Evolutionary conservation across 2,888 invertebrate species (phyloP), one percentile per base, ranked within the genome.

Genomic region (Phyto melanocephala): DNA sequence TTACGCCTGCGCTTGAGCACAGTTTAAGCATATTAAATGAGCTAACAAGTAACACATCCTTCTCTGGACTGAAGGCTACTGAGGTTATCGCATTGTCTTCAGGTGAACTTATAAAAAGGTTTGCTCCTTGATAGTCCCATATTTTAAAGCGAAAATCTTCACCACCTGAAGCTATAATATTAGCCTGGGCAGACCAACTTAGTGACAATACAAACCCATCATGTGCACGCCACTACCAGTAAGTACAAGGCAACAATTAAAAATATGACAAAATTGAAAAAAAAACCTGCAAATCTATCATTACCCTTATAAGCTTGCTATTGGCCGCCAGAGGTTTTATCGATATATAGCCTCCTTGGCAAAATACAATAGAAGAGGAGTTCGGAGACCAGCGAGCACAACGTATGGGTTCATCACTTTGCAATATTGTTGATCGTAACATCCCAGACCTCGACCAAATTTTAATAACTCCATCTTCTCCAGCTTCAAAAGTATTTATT

Each of bases 381-480:
- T 94, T 94, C 0, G 95, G 95, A 65, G 95, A 94, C 96, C 98
- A 99, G 47, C 95, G 94, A 2, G 97, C 95, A 71, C 95, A 94
- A 87, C 97, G 96, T 76, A 98, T 95, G 0, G 98, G 95, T 87
- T 95, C 95, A 74, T 95, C 96, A 84, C 94, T 94, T 85, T 96
- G 95, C 54, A 97, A 94, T 1, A 98, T 94, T 1, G 96, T 96
- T 0, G 98, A 98, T 1, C 99, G 93, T 13, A 99, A 92, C 93
- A 98, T 95, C 13, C 99, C 99, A 87, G 96, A 97, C 56, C 98
- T 93, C 0, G 99, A 99, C 99, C 99, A 99, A 80, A 99, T 95
- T 92, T 99, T 99, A 1, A 99, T 95, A 75, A 95, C 94, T 1
- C 99, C 99, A 92, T 99, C 99, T 92, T 99, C 99, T 0, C 99